Percentiles rank a stretch among this genome's conserved stretches.
phyloP scores from a whole-genome alignment of 2,113 vertebrate species.

The Gasterosteus nipponicus region DNA sequence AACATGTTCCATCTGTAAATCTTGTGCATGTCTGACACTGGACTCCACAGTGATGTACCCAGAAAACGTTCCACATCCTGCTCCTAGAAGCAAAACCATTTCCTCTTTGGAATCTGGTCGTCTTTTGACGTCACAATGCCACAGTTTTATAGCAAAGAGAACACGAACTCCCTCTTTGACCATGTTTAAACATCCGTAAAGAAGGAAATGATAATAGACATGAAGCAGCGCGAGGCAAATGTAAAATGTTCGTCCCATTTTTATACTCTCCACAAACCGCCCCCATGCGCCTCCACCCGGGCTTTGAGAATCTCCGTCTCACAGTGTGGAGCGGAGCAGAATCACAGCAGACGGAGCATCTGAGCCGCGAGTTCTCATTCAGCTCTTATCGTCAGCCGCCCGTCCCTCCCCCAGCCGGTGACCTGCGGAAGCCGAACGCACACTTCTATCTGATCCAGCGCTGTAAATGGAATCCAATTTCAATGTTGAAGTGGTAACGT shows the following conservation, averaged over 20 bases:
- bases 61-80: conserved; percentile 9
- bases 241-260: conserved; percentile 25
- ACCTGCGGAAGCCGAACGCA: conserved; percentile 53
- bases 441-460: conserved; percentile 57
- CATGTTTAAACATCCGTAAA: conserved; percentile 14
- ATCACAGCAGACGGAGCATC: conserved; percentile 19
- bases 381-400: conserved; percentile 32
- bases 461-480: conserved; percentile 48
- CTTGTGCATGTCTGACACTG: conserved; percentile 17
- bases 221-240: background rate
- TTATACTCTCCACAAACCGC: conserved; percentile 29
- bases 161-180: conserved; percentile 1
- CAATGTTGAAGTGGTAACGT: conserved; percentile 46
- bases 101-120: conserved; percentile 18
- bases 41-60: conserved; percentile 10
- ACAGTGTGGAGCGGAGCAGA: conserved; percentile 8
- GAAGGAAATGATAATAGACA: background rate
- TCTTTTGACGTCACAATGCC: background rate
- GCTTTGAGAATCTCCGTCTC: conserved; percentile 26
- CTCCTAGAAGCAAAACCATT: conserved; percentile 29
- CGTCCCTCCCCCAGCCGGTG: conserved; percentile 40
- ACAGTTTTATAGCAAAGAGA: conserved; percentile 20
- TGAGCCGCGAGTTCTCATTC: conserved; percentile 51
- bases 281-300: conserved; percentile 45
- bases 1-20: conserved; percentile 22